Conservation (phyloP, 2,888 invertebrate genomes). For the Luffia ferchaultella region DNA sequence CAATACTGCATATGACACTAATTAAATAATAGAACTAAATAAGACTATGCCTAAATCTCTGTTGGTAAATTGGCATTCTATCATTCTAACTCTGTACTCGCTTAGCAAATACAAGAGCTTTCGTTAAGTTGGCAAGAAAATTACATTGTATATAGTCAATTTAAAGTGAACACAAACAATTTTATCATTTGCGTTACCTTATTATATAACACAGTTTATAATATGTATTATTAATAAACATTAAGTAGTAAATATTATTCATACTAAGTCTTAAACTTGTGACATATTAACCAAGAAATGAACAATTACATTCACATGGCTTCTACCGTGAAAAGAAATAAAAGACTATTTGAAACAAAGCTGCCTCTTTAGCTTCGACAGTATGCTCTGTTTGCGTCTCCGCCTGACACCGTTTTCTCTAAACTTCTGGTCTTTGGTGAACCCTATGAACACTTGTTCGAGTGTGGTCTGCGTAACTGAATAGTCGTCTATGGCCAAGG, state of each 20-base stretch:
- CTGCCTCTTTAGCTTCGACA: neutral
- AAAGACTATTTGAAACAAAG: neutral
- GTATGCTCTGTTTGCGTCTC: neutral
- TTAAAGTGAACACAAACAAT: neutral
- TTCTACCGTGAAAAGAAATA: neutral
- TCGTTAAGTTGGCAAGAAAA: too few species aligned
- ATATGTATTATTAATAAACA: neutral
- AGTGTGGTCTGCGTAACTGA: conserved; percentile 82
- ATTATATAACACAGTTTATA: neutral
- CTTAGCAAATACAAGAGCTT: too few species aligned
- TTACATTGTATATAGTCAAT: too few species aligned
- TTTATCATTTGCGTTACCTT: neutral
- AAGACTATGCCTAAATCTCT: too few species aligned
- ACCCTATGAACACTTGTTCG: conserved; percentile 78
- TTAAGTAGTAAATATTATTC: neutral
- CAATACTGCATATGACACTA: too few species aligned
- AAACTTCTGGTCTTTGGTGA: conserved; percentile 50
- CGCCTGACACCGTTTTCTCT: conserved; percentile 9
- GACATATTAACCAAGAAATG: neutral
- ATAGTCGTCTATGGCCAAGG: conserved; percentile 77
- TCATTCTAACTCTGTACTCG: too few species aligned
- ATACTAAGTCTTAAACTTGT: neutral
- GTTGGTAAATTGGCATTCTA: too few species aligned
- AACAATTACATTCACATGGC: neutral
- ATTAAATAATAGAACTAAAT: too few species aligned